These are phyloP conservation scores for Tipula helvola DNA, from an alignment of 2,888 invertebrate genomes.

Conservation along the genomic window DNA sequence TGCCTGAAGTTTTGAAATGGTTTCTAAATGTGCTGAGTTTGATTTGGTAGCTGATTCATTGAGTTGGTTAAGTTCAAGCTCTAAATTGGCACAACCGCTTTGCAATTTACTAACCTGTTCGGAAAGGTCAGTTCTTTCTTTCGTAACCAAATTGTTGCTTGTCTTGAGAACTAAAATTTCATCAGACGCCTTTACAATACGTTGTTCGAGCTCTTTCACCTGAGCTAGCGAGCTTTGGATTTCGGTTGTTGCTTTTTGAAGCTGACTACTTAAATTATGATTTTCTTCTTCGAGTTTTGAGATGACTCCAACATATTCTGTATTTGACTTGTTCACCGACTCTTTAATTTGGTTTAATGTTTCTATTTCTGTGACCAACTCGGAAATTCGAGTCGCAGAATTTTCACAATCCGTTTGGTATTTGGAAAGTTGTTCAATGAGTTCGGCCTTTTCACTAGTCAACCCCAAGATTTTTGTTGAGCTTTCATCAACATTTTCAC, in stretches of 20 bases:
- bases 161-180: neutral
- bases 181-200: neutral
- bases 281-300: neutral
- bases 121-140: neutral
- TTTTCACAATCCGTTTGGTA: neutral
- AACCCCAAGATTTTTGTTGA: neutral
- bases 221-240: neutral
- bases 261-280: neutral
- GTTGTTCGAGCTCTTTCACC: neutral
- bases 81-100: neutral
- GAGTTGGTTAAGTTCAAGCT: neutral
- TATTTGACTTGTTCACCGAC: neutral
- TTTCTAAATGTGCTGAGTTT: too few species aligned
- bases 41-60: too few species aligned
- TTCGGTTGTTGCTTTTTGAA: neutral
- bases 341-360: neutral
- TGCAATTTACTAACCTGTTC: neutral
- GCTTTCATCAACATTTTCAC: neutral
- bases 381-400: neutral
- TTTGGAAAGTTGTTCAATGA: neutral
- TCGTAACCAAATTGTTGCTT: neutral
- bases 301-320: neutral
- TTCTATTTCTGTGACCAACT: neutral
- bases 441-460: neutral
- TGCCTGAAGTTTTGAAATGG: neutral